phyloP scores from a whole-genome alignment of 2,888 invertebrate genomes.

The Yponomeuta evonymella region DNA sequence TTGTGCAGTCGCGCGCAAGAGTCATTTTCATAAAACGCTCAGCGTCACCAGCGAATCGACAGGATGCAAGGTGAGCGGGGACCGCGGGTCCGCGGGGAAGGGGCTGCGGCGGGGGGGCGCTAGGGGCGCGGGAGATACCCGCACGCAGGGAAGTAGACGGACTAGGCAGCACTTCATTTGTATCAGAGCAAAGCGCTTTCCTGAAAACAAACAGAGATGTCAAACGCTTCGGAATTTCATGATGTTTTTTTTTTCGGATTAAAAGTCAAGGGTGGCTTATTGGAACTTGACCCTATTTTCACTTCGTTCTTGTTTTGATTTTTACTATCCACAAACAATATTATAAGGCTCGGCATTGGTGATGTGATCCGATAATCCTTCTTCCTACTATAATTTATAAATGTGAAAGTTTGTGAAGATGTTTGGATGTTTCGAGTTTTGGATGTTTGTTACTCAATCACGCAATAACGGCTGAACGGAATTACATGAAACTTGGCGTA shows the following conservation, averaged over 20 bases:
- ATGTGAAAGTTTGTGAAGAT: too few species aligned
- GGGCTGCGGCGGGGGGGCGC: slow-evolving; percentile 36
- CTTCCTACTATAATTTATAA: too few species aligned
- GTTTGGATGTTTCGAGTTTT: too few species aligned
- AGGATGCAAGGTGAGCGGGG: slow-evolving; percentile 60
- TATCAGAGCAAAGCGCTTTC: slow-evolving; percentile 64
- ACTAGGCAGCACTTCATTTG: slow-evolving; percentile 67
- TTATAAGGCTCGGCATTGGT: too few species aligned
- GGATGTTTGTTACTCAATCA: too few species aligned
- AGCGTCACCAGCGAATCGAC: slow-evolving; percentile 50
- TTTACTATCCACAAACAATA: too few species aligned
- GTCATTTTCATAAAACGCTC: slow-evolving; percentile 44
- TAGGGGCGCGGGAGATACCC: slow-evolving; percentile 29
- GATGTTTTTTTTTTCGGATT: not conserved
- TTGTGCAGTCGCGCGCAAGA: slow-evolving; percentile 2
- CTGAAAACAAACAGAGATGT: slow-evolving; percentile 30
- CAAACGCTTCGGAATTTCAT: not conserved
- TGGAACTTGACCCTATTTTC: not conserved
- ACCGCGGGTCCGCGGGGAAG: slow-evolving; percentile 53
- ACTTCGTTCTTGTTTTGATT: too few species aligned
- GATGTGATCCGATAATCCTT: too few species aligned
- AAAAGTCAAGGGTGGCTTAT: not conserved
- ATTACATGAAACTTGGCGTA: too few species aligned
- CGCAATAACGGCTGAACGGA: too few species aligned
- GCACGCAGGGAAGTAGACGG: slow-evolving; percentile 42